These are phyloP conservation scores for Eristalis intricaria DNA, from an alignment of 2,888 invertebrate species.

Conservation along the genomic window DNA sequence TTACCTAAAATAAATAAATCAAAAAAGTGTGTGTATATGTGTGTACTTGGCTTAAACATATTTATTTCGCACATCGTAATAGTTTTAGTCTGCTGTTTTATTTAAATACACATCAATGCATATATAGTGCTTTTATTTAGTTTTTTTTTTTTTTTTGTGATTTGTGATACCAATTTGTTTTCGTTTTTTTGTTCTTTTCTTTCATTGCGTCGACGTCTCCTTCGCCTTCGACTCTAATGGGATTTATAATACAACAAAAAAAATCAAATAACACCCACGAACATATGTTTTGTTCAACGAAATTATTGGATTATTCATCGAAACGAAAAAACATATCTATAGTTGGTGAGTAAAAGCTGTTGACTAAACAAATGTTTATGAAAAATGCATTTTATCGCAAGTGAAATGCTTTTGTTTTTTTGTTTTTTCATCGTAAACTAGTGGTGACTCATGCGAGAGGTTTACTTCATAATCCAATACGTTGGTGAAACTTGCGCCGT, in stretches of 20 bases:
- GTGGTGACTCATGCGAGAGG: slow-evolving; percentile 46
- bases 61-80: slow-evolving; percentile 36
- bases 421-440: background rate
- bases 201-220: slow-evolving; percentile 44
- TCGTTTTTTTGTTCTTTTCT: slow-evolving; percentile 45
- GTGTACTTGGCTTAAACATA: slow-evolving; percentile 47
- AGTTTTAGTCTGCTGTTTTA: background rate
- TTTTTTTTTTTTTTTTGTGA: slow-evolving; percentile 16
- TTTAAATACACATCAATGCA: slow-evolving; percentile 10
- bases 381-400: background rate
- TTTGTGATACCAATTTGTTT: slow-evolving; percentile 49
- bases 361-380: background rate
- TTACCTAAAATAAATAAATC: slow-evolving; percentile 15
- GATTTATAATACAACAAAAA: slow-evolving; percentile 45
- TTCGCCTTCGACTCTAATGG: slow-evolving; percentile 30
- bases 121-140: slow-evolving; percentile 42
- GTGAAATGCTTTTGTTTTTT: background rate
- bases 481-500: slow-evolving; percentile 68
- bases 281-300: slow-evolving; percentile 59
- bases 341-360: slow-evolving; percentile 59
- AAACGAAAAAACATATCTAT: slow-evolving; percentile 20
- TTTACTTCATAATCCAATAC: slow-evolving; percentile 29
- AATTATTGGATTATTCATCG: slow-evolving; percentile 66
- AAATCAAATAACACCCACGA: slow-evolving; percentile 37
- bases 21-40: slow-evolving; percentile 16